Evolutionary conservation across 1,140 invertebrate species (phyloP).

Genomic region (Sminthurinus signatus): DNA sequence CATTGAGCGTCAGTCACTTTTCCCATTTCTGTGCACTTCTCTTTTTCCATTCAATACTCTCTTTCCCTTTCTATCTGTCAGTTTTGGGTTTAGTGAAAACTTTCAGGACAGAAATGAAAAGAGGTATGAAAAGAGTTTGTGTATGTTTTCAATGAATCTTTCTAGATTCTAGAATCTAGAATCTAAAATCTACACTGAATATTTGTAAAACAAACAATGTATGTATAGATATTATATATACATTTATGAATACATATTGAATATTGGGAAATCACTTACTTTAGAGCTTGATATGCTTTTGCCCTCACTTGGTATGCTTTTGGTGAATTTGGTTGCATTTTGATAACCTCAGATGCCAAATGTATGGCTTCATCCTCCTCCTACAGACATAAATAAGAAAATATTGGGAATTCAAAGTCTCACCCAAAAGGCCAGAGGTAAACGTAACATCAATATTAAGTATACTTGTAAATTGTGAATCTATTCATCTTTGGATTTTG

Average conservation of each 20-base stretch:
- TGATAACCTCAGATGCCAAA: slow-evolving; percentile 74
- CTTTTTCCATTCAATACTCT: not conserved
- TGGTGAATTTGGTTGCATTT: slow-evolving; percentile 74
- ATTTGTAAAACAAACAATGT: no score
- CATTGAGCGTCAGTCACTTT: slow-evolving; percentile 3
- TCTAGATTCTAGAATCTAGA: no score
- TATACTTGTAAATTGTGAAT: not conserved
- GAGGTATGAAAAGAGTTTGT: no score
- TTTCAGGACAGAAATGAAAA: no score
- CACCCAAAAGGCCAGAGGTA: not conserved
- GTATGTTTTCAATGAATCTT: no score
- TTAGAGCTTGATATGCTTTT: slow-evolving; percentile 69
- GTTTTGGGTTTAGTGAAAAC: not conserved
- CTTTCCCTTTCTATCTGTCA: not conserved
- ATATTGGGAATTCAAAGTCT: not conserved
- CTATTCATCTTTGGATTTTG: not conserved
- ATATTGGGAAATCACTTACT: no score
- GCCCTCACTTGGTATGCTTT: slow-evolving; percentile 88
- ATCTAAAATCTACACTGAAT: no score
- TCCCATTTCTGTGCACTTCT: not conserved
- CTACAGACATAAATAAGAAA: slow-evolving; percentile 45
- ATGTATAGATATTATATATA: no score
- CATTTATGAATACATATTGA: no score
- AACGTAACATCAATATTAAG: not conserved
- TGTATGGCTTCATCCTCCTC: slow-evolving; percentile 62